Conservation (phyloP, 2,113 vertebrate genomes). For the Garra rufa region DNA sequence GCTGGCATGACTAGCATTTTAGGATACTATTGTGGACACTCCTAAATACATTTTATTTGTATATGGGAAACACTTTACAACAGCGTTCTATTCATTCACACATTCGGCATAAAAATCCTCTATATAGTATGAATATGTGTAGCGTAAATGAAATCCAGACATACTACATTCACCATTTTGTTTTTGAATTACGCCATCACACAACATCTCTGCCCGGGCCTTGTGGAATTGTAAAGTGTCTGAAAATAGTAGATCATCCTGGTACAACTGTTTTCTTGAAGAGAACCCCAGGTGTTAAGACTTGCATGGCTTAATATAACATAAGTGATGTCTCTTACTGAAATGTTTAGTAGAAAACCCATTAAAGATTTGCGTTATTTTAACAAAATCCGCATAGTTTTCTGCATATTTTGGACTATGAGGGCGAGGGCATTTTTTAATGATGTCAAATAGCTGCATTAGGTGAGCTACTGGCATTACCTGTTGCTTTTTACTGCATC, state of each 20-base stretch:
- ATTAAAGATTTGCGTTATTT: too few relatives aligned
- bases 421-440: too few relatives aligned
- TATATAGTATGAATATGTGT: not conserved
- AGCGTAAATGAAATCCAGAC: not conserved
- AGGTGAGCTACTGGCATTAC: too few relatives aligned
- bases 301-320: too few relatives aligned
- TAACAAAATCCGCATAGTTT: too few relatives aligned
- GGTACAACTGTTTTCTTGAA: not conserved
- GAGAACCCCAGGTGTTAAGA: too few relatives aligned
- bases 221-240: not conserved
- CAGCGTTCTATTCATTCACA: not conserved
- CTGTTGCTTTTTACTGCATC: too few relatives aligned
- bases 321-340: too few relatives aligned
- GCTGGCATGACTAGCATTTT: not conserved
- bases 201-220: not conserved
- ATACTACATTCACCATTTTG: not conserved
- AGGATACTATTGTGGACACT: not conserved
- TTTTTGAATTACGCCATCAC: not conserved
- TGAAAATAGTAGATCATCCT: not conserved
- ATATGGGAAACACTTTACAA: not conserved
- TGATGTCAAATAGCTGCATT: too few relatives aligned
- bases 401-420: too few relatives aligned
- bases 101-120: too few relatives aligned
- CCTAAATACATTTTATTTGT: not conserved
- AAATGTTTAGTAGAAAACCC: too few relatives aligned